These are phyloP conservation scores for Drosophila saltans DNA, from an alignment of 1,140 invertebrate genomes.

Conservation along the genomic window DNA sequence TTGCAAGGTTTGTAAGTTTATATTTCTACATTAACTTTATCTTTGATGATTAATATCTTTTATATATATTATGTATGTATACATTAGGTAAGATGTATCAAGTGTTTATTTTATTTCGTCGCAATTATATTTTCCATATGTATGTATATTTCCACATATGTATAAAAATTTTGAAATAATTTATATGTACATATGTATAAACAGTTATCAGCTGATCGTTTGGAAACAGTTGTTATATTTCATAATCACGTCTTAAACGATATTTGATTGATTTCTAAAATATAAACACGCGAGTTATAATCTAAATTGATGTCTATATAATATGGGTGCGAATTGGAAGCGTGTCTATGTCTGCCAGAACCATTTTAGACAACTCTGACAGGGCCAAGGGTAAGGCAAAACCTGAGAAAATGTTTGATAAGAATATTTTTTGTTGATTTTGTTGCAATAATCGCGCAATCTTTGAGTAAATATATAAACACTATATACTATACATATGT, in stretches of 20 bases:
- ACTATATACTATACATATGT: slow-evolving; percentile 15
- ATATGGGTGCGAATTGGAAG: slow-evolving; percentile 24
- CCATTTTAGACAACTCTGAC: slow-evolving; percentile 42
- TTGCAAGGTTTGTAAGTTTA: no score
- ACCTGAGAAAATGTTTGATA: slow-evolving; percentile 50
- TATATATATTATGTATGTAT: no score
- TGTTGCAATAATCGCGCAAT: slow-evolving; percentile 57
- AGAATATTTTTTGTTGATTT: slow-evolving; percentile 31
- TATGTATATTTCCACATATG: no score
- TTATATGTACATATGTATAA: background rate
- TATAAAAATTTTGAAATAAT: no score
- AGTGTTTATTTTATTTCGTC: no score
- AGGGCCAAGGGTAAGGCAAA: slow-evolving; percentile 55
- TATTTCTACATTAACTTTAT: no score
- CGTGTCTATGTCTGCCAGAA: slow-evolving; percentile 21
- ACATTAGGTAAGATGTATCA: no score
- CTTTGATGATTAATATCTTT: no score
- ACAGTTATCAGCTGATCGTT: slow-evolving; percentile 21
- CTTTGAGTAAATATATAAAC: slow-evolving; percentile 21
- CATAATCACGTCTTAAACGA: slow-evolving; percentile 31
- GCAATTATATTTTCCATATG: no score
- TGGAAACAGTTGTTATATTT: background rate
- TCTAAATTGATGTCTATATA: slow-evolving; percentile 38
- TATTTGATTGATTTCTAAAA: slow-evolving; percentile 60
- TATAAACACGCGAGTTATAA: slow-evolving; percentile 64